A percentile compares a stretch with the other conserved stretches of the same genome.
Evolutionary conservation across 2,113 vertebrate genomes (phyloP).

Genomic region (Oostethus manadensis): DNA sequence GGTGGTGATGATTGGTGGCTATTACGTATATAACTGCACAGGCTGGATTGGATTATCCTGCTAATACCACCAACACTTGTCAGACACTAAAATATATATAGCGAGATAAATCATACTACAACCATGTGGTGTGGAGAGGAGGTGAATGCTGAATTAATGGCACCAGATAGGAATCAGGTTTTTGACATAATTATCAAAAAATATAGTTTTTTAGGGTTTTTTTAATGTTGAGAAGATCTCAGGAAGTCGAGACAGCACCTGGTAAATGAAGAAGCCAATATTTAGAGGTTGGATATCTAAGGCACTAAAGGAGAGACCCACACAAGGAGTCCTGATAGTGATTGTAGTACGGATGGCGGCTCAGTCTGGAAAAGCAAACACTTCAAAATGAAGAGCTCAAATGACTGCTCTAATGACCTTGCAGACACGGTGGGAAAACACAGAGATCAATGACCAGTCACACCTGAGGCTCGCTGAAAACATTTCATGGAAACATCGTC

Average conservation of each 20-base stretch:
- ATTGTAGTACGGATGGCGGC: conserved; percentile 48
- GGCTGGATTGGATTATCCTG: conserved; percentile 1
- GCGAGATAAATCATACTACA: neutral
- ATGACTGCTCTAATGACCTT: conserved; percentile 60
- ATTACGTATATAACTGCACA: neutral
- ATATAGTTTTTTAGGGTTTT: neutral
- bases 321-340: conserved; percentile 34
- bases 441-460: conserved; percentile 53
- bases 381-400: conserved; percentile 70
- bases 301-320: conserved; percentile 23
- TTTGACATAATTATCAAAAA: neutral
- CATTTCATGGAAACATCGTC: conserved; percentile 16
- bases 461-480: conserved; percentile 38
- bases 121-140: neutral
- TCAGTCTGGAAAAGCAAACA: conserved; percentile 70
- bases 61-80: conserved; percentile 4
- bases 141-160: conserved; percentile 1
- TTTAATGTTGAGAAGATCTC: neutral
- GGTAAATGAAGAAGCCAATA: neutral
- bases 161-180: conserved; percentile 8
- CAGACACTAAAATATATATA: conserved; percentile 3
- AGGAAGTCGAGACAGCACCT: neutral
- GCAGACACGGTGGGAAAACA: conserved; percentile 39
- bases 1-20: neutral
- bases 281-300: conserved; percentile 1